phyloP scores from a whole-genome alignment of 1,140 invertebrate genomes.

The Papilio polyxenes region DNA sequence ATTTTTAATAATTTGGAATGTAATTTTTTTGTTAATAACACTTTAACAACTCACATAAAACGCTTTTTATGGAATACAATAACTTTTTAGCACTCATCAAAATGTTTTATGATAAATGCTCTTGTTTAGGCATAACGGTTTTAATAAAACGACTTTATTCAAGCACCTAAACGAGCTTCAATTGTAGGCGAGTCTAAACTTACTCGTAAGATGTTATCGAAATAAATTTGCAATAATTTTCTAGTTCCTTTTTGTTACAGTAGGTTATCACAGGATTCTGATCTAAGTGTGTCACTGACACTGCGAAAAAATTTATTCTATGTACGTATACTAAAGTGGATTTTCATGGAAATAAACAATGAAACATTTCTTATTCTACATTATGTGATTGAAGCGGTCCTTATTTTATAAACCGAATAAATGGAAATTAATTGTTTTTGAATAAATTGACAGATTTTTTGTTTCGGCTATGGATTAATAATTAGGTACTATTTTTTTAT shows the following conservation, averaged over 20 bases:
- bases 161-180: not conserved
- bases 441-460: too few species aligned
- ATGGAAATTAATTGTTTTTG: too few species aligned
- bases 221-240: slow-evolving; percentile 24
- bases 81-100: not conserved
- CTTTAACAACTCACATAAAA: not conserved
- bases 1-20: too few species aligned
- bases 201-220: slow-evolving; percentile 2
- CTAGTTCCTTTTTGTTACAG: slow-evolving; percentile 13
- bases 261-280: slow-evolving; percentile 7
- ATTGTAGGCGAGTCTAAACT: not conserved
- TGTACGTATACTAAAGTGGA: not conserved
- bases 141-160: not conserved
- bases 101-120: not conserved
- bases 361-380: not conserved
- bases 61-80: not conserved
- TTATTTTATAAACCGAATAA: not conserved
- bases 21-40: too few species aligned
- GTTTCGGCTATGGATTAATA: too few species aligned
- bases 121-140: slow-evolving; percentile 10
- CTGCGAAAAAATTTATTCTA: slow-evolving; percentile 22
- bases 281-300: slow-evolving; percentile 20
- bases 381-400: not conserved
- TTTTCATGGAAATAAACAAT: slow-evolving; percentile 6
- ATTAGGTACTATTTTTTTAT: too few species aligned